phyloP scores from a whole-genome alignment of 2,797 vertebrate species.

The Gadopsis bispinosus region DNA sequence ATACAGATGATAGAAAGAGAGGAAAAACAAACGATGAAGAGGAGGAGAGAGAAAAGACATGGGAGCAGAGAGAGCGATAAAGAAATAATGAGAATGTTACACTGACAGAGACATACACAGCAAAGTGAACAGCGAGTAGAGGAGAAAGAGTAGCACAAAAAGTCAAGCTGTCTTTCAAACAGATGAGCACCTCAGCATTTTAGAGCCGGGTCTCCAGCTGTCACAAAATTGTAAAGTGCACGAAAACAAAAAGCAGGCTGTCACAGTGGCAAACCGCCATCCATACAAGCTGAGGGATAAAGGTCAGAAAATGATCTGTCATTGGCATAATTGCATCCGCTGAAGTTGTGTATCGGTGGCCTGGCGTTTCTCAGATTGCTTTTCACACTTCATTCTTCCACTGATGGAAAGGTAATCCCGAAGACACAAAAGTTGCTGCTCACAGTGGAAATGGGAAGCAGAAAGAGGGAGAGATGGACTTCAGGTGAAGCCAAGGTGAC shows the following conservation, averaged over 20 bases:
- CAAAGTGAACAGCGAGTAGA: slow-evolving; percentile 46
- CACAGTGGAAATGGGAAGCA: slow-evolving; percentile 51
- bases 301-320: slow-evolving; percentile 83
- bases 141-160: slow-evolving; percentile 49
- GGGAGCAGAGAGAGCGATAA: slow-evolving; percentile 29
- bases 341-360: slow-evolving; percentile 72
- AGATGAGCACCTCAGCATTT: slow-evolving; percentile 62
- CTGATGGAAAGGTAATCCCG: slow-evolving; percentile 83
- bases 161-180: slow-evolving; percentile 70
- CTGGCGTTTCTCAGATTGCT: slow-evolving; percentile 79
- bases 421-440: slow-evolving; percentile 69
- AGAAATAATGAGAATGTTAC: slow-evolving; percentile 59
- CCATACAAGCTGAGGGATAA: slow-evolving; percentile 70
- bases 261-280: slow-evolving; percentile 56
- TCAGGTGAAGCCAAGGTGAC: slow-evolving; percentile 40
- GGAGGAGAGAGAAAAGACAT: slow-evolving; percentile 17
- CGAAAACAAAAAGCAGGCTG: slow-evolving; percentile 73
- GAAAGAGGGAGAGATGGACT: slow-evolving; percentile 26
- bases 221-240: slow-evolving; percentile 50
- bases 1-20: slow-evolving; percentile 38
- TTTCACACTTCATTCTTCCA: slow-evolving; percentile 83
- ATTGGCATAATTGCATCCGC: slow-evolving; percentile 84
- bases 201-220: slow-evolving; percentile 51
- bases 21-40: slow-evolving; percentile 28
- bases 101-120: slow-evolving; percentile 47